Percentiles rank a stretch among this genome's conserved stretches.
phyloP scores from a whole-genome alignment of 2,113 vertebrate genomes.

The Tragelaphus strepsiceros region DNA sequence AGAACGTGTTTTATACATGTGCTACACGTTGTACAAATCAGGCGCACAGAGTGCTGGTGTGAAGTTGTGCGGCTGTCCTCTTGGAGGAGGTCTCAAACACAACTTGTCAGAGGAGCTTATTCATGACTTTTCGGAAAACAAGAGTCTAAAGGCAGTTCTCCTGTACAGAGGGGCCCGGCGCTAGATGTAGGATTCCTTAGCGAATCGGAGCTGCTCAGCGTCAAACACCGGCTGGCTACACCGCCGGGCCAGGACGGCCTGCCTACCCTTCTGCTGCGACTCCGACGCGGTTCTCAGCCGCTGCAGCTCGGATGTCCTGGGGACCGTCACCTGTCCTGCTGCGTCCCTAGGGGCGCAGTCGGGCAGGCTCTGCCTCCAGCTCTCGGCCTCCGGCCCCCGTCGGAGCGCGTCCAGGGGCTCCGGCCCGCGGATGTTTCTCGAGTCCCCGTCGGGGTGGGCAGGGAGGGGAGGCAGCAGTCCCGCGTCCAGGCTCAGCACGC shows the following conservation, averaged over 20 bases:
- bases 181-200: constrained; percentile 95
- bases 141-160: constrained; percentile 1
- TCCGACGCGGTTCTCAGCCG: constrained; percentile 87
- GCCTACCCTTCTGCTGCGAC: constrained; percentile 74
- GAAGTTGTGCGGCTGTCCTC: not conserved
- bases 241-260: constrained; percentile 73
- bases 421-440: not conserved
- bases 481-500: constrained; percentile 69
- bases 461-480: not conserved
- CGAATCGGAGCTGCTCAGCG: constrained; percentile 81
- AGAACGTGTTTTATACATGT: constrained; percentile 7
- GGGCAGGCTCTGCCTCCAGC: constrained; percentile 21
- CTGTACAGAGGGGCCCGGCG: constrained; percentile 29
- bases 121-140: constrained; percentile 12
- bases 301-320: constrained; percentile 63
- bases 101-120: constrained; percentile 69
- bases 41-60: not conserved
- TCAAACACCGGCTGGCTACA: constrained; percentile 91
- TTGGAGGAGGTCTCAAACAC: not conserved
- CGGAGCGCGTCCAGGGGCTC: not conserved
- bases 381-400: not conserved
- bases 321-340: constrained; percentile 37
- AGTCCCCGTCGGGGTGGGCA: not conserved
- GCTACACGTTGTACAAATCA: constrained; percentile 50
- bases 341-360: constrained; percentile 18